Evolutionary conservation across 2,888 invertebrate species (phyloP).

Genomic region (Hipparchia semele): DNA sequence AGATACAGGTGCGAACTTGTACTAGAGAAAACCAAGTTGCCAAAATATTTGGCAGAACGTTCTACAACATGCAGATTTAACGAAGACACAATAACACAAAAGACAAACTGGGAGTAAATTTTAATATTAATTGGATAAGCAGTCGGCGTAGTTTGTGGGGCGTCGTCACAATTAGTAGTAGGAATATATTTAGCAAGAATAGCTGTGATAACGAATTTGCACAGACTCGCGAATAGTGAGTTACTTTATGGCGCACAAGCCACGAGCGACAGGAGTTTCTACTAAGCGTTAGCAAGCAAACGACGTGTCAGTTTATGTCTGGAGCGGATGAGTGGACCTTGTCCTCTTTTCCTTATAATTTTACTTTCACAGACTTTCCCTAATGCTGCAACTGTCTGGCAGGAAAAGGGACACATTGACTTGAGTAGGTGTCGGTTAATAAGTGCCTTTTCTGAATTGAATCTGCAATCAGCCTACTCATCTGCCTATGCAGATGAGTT

Average conservation of each 20-base stretch:
- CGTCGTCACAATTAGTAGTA: slow-evolving; percentile 69
- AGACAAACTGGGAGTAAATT: slow-evolving; percentile 44
- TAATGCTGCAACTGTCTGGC: no score
- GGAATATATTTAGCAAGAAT: slow-evolving; percentile 76
- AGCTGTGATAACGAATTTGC: slow-evolving; percentile 78
- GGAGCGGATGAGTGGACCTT: neutral
- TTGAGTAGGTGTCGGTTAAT: no score
- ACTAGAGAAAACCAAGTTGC: neutral
- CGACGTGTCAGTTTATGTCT: slow-evolving; percentile 17
- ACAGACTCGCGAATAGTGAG: slow-evolving; percentile 66
- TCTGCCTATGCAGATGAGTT: no score
- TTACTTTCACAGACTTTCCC: no score
- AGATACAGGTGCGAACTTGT: neutral
- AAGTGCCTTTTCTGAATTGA: no score
- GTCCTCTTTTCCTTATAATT: no score
- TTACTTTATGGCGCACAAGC: slow-evolving; percentile 45
- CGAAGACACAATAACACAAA: slow-evolving; percentile 37
- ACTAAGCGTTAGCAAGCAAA: slow-evolving; percentile 36
- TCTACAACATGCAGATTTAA: slow-evolving; percentile 15
- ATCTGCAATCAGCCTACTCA: no score
- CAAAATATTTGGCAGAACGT: neutral
- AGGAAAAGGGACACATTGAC: no score
- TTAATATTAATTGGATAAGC: slow-evolving; percentile 48
- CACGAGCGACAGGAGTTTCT: slow-evolving; percentile 24
- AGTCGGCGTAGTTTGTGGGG: slow-evolving; percentile 56